Base-by-base conservation (phyloP, 2,113 vertebrate genomes). In the Mustela nigripes region DNA sequence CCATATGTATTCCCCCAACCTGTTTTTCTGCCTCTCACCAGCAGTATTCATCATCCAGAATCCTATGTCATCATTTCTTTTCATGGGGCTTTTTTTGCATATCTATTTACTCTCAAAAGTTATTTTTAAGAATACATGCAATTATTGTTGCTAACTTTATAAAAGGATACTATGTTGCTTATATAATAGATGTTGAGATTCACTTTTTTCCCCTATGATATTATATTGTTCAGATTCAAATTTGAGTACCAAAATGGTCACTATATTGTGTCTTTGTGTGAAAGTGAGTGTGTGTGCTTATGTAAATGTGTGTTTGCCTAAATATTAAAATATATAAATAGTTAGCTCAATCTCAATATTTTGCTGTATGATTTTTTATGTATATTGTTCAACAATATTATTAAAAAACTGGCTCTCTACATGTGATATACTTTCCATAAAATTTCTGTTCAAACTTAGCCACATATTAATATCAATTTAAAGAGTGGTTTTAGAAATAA, bases 221-320 rank as follows among this genome's bases (percentile, higher is more conserved):
- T 65, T 87, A 39, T 31, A 45, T 50, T 65, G 11, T 65, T 65
- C 39, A 22, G 4, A 76, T 85, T 89, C 11, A 95, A 15, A 78
- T 26, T 74, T 78, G n/a, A 71, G 8, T 3, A 42, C 33, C 63
- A 21, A 50, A 82, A 22, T 8, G 6, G 36, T 6, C 8, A 82
- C 16, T 62, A 9, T 16, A 22, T 7, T 26, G 16, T 50, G 2
- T n/a, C 1, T 2, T 5, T 31, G 28, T 42, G 11, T 11, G 1
- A 7, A 31, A 4, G 11, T 80, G 8, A 2, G 18, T 78, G 31
- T 63, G 3, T 67, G 5, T 33, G 19, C 11, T 86, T 67, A 42
- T 9, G 11, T 22, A 33, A 65, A 71, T 11, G 48, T 1, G 10
- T 22, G 0, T 53, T 84, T 95, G 0, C 4, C 4, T 50, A 80